Percentiles rank a stretch among this genome's conserved stretches.
These are phyloP conservation scores for Temnothorax curvispinosus DNA, from an alignment of 1,140 invertebrate genomes.

Conservation along the genomic window DNA sequence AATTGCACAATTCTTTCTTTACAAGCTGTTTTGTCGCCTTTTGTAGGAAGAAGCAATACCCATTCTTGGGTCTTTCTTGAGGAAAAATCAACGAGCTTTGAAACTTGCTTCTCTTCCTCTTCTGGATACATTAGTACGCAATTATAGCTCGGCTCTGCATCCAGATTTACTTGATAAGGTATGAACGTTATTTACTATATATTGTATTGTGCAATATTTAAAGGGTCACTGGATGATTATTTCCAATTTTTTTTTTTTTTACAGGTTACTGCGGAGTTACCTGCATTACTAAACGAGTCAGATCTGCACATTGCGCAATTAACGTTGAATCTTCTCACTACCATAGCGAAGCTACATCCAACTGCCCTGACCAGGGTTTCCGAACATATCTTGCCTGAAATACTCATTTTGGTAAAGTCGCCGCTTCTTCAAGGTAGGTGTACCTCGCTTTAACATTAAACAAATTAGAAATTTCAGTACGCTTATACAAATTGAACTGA, in stretches of 20 bases:
- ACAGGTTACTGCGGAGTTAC: slow-evolving; percentile 92
- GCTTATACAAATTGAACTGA: neutral
- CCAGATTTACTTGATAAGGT: slow-evolving; percentile 91
- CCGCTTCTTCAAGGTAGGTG: slow-evolving; percentile 92
- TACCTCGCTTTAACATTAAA: neutral
- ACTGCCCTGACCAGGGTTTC: slow-evolving; percentile 89
- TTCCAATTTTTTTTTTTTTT: slow-evolving; percentile 28
- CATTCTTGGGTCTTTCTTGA: slow-evolving; percentile 96
- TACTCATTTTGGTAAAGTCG: slow-evolving; percentile 94
- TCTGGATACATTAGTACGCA: slow-evolving; percentile 95
- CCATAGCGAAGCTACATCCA: slow-evolving; percentile 91
- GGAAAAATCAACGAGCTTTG: slow-evolving; percentile 98
- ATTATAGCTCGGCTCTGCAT: slow-evolving; percentile 91
- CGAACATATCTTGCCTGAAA: slow-evolving; percentile 92
- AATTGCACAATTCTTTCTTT: slow-evolving; percentile 3
- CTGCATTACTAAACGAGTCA: slow-evolving; percentile 95
- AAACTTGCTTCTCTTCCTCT: slow-evolving; percentile 96
- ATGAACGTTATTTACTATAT: slow-evolving; percentile 33
- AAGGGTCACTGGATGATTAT: neutral
- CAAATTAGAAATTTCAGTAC: neutral
- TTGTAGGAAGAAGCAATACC: slow-evolving; percentile 94
- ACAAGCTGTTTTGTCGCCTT: slow-evolving; percentile 24
- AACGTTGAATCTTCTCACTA: slow-evolving; percentile 91
- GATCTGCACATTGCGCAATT: slow-evolving; percentile 98
- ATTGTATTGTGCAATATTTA: slow-evolving; percentile 12